A percentile compares a stretch with the other conserved stretches of the same genome.
Evolutionary conservation across 2,888 invertebrate species (phyloP).

Genomic region (Drosophila borealis): DNA sequence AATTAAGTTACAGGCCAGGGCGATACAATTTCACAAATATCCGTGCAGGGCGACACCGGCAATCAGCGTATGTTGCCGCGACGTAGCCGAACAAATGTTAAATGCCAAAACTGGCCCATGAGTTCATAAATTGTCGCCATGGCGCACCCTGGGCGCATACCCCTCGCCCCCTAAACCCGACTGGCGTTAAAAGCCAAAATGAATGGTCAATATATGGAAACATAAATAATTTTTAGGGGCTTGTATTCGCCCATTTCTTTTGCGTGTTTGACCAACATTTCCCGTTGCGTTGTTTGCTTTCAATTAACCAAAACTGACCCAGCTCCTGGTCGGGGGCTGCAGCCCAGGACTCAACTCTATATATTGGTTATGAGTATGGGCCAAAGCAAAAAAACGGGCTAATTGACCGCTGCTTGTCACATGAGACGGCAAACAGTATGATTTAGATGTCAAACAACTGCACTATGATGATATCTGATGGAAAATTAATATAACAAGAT

Average conservation of each 20-base stretch:
- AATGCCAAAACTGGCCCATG: constrained; percentile 63
- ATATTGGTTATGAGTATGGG: constrained; percentile 13
- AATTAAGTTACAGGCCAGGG: constrained; percentile 71
- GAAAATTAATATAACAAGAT: constrained; percentile 19
- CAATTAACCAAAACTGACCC: constrained; percentile 79
- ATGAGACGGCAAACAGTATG: constrained; percentile 52
- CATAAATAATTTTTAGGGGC: constrained; percentile 80
- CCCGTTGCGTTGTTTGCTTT: constrained; percentile 72
- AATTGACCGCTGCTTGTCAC: constrained; percentile 63
- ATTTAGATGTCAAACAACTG: constrained; percentile 43
- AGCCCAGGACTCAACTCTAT: not conserved
- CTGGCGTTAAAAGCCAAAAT: constrained; percentile 77
- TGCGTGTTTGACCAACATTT: constrained; percentile 77
- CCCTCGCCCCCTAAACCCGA: not conserved
- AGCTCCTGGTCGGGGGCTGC: constrained; percentile 8
- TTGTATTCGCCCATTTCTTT: constrained; percentile 50
- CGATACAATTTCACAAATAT: constrained; percentile 79
- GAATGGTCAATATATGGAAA: constrained; percentile 75
- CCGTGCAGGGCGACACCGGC: constrained; percentile 78
- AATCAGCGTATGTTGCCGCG: constrained; percentile 59
- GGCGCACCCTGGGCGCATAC: constrained; percentile 59
- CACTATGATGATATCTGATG: constrained; percentile 43
- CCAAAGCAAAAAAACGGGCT: constrained; percentile 40
- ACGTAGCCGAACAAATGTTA: constrained; percentile 70
- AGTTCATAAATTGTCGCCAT: constrained; percentile 73